Base-by-base conservation (phyloP, 2,888 invertebrate species). In the Epinotia ramella region DNA sequence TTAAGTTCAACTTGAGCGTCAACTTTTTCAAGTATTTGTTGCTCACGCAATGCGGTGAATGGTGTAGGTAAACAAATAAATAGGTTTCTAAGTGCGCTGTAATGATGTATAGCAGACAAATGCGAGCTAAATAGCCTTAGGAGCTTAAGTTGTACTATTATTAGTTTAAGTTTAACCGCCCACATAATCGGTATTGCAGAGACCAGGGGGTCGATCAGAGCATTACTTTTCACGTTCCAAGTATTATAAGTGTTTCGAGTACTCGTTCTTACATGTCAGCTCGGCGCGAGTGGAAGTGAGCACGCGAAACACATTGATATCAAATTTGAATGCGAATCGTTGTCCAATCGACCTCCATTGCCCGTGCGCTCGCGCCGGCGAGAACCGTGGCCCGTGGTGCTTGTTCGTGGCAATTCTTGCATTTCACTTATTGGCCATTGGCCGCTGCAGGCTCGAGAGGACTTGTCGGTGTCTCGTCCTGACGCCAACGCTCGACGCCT, bases 361-460 rank as follows among this genome's bases (percentile, higher is more conserved):
- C 28, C 16, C 18, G 11, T 12, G 63, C 56, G 63, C 40, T 44
- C 11, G 33, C 53, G 33, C 33, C 40, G 40, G n/a, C 56, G 40
- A 68, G 53, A 49, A 16, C 49, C 16, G 24, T 40, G 40, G 40
- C 44, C 62, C 67, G 73, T 40, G 73, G 46, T 46, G 66, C 65
- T 62, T 67, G 67, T 56, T 53, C 81, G 79, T 82, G 81, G 83
- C 83, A 79, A 82, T 81, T 74, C 79, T 86, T 80, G 80, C 80
- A 80, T 82, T 84, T 87, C 83, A 86, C 83, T 87, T 88, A 84
- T 87, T 85, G 86, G 80, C 78, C 53, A 56, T 62, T 60, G 72
- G 60, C 74, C 65, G 62, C 44, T 60, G 59, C 46, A 46, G 60
- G 73, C 67, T 66, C 62, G 75, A 18, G 46, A 68, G 72, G 68